Evolutionary conservation across 2,888 invertebrate species (phyloP).

Genomic region (Cryptophagus acutangulus): DNA sequence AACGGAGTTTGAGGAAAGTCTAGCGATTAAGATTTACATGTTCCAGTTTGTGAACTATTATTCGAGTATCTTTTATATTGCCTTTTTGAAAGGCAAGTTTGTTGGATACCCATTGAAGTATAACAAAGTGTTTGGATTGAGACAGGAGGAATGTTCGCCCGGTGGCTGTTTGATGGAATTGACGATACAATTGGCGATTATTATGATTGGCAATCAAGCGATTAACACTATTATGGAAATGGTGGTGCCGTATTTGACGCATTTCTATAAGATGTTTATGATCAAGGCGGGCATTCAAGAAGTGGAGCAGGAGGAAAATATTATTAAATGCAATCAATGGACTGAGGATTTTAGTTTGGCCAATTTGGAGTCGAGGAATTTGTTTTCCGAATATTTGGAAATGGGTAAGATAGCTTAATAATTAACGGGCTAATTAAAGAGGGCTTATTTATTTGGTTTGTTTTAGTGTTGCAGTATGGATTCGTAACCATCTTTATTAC

Average conservation of each 20-base stretch:
- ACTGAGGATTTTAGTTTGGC: conserved; percentile 68
- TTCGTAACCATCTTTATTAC: conserved; percentile 82
- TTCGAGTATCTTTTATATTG: conserved; percentile 81
- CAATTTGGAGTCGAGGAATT: conserved; percentile 59
- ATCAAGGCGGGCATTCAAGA: conserved; percentile 48
- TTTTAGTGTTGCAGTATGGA: conserved; percentile 76
- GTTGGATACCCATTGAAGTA: conserved; percentile 74
- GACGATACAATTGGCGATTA: conserved; percentile 78
- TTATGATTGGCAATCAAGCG: conserved; percentile 83
- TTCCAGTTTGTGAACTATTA: conserved; percentile 89
- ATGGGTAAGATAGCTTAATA: conserved; percentile 58
- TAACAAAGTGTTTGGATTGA: conserved; percentile 63
- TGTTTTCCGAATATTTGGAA: conserved; percentile 80
- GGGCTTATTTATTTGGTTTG: conserved; percentile 5
- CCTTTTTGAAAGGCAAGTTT: conserved; percentile 72
- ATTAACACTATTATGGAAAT: conserved; percentile 74
- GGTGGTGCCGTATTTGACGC: conserved; percentile 59
- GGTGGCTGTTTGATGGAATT: conserved; percentile 84
- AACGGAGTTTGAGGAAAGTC: conserved; percentile 80
- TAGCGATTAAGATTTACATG: conserved; percentile 80
- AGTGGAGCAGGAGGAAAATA: conserved; percentile 41
- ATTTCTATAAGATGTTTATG: conserved; percentile 52
- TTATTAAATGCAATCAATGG: conserved; percentile 61
- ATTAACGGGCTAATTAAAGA: too few species aligned
- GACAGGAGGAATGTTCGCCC: conserved; percentile 77